Base-by-base conservation (phyloP, 2,888 invertebrate species). In the Bombylius major region DNA sequence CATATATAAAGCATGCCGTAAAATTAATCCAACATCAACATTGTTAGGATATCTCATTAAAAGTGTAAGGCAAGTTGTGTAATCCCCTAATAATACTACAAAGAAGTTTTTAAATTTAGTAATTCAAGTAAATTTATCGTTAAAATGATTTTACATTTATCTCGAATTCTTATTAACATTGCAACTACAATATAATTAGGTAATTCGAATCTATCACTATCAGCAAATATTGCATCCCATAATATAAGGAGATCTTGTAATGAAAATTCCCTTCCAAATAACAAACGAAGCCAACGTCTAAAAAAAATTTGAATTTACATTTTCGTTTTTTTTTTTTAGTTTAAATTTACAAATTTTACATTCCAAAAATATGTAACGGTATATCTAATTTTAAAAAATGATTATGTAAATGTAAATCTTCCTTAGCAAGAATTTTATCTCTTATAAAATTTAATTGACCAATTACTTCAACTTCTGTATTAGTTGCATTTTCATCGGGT, bases 201-300 rank as follows among this genome's bases (percentile, higher is more conserved):
- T 48, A 79, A 67, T 56, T 75, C 73, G 60, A 79, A 78, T 54
- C 71, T 72, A 60, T 75, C 69, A 50, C 82, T 82, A 65, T 86
- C 86, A 1, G 87, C 82, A 75, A 91, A 88, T 60, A 90, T 80
- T 55, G 87, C 87, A 64, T 92, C 89, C 91, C 91, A 91, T 7
- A 91, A 70, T 53, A 82, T 79, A 2, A 91, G 77, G 51, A 90
- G 72, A 65, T 90, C 89, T 53, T 83, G 77, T 57, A 90, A 79
- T 4, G 86, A 81, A 72, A 90, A 90, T 73, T 91, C 91, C 5
- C 91, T 78, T 0, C 90, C 90, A 73, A 91, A 92, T 14, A 91
- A 73, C 56, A 92, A 73, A 6, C 90, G 79, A 39, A 91, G 75
- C 91, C 91, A 91, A 3, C 90, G 87, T 59, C 89, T 90, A 65